A percentile compares a stretch with the other conserved stretches of the same genome.
These are phyloP conservation scores for Rhombomys opimus DNA, from an alignment of 2,113 vertebrate genomes.

Conservation along the genomic window DNA sequence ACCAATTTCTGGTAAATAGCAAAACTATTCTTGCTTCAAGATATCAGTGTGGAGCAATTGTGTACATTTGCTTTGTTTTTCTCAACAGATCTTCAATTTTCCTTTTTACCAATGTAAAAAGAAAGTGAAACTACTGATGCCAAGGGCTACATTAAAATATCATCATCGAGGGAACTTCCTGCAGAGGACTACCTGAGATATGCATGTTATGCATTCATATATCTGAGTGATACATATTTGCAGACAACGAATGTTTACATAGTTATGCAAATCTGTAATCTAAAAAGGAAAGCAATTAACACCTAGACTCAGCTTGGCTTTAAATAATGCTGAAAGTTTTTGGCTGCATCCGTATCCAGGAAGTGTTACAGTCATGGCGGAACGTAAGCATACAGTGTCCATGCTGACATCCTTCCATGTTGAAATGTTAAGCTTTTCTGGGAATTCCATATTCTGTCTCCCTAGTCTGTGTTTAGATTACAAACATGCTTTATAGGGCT, in stretches of 20 bases:
- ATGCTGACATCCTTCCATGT: conserved; percentile 40
- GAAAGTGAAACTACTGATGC: background rate
- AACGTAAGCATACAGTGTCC: conserved; percentile 5
- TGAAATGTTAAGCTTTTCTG: conserved; percentile 54
- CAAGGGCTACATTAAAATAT: conserved; percentile 19
- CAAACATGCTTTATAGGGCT: conserved; percentile 54
- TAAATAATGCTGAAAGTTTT: background rate
- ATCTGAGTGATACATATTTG: background rate
- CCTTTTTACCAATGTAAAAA: background rate
- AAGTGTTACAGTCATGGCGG: conserved; percentile 37
- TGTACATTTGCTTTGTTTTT: conserved; percentile 56
- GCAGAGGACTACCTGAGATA: background rate
- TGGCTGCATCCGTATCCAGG: conserved; percentile 18
- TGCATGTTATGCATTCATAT: background rate
- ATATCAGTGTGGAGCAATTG: conserved; percentile 41
- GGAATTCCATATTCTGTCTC: conserved; percentile 41
- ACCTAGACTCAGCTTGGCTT: background rate
- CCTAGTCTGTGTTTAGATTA: conserved; percentile 71
- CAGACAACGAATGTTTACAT: conserved; percentile 49
- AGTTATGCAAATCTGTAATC: conserved; percentile 54
- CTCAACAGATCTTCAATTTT: conserved; percentile 30
- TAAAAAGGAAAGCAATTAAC: conserved; percentile 57
- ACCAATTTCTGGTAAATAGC: conserved; percentile 65
- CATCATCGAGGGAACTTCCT: conserved; percentile 9
- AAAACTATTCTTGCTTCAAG: conserved; percentile 72